Evolutionary conservation across 2,888 invertebrate genomes (phyloP).

Genomic region (Microctonus brassicae): DNA sequence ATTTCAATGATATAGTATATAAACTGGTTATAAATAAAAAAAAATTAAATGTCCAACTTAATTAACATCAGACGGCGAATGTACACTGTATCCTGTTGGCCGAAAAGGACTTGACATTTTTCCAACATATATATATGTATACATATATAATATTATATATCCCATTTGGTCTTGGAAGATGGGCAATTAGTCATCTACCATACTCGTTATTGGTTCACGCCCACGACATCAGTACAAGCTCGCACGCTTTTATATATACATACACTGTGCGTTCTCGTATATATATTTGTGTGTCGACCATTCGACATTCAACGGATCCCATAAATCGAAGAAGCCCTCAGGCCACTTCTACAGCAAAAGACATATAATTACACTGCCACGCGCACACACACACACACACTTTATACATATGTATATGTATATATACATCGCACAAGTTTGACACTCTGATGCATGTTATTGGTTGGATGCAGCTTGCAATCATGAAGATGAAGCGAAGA

Average conservation of each 20-base stretch:
- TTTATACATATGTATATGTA: neutral
- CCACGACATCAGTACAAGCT: conserved; percentile 15
- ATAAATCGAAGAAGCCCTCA: conserved; percentile 33
- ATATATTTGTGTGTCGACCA: neutral
- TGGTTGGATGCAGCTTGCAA: conserved; percentile 10
- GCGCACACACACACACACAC: conserved; percentile 10
- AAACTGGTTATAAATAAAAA: neutral
- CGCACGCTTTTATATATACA: neutral
- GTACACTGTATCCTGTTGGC: neutral
- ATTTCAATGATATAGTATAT: too few species aligned
- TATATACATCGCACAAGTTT: neutral
- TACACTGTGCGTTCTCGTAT: neutral
- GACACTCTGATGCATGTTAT: conserved; percentile 3
- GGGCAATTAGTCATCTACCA: conserved; percentile 27
- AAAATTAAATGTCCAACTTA: neutral
- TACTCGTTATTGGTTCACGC: conserved; percentile 22
- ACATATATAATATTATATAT: too few species aligned
- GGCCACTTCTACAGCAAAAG: conserved; percentile 6
- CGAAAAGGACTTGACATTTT: neutral
- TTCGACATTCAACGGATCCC: conserved; percentile 2
- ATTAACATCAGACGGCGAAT: neutral
- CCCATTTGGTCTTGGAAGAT: conserved; percentile 14
- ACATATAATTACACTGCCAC: conserved; percentile 34
- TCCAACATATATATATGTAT: too few species aligned
- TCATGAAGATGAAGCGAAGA: neutral